Conservation (phyloP, 1,140 invertebrate genomes). For the Cecropterus lyciades region DNA sequence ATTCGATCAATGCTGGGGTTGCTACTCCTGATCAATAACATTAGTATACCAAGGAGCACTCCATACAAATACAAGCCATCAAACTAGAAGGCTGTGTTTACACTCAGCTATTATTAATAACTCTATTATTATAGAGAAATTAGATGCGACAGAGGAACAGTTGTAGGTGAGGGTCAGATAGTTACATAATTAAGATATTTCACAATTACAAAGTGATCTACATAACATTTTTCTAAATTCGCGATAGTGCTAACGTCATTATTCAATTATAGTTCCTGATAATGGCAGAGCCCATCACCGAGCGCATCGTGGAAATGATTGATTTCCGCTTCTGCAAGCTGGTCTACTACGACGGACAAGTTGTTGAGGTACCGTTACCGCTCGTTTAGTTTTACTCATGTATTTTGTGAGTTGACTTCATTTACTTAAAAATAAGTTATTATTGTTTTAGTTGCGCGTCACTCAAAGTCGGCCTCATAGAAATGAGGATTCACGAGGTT, state of each 20-base stretch:
- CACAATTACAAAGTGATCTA: no score
- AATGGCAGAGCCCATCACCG: slow-evolving; percentile 56
- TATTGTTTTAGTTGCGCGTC: slow-evolving; percentile 11
- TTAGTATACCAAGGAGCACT: no score
- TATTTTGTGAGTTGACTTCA: neutral
- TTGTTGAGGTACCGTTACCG: slow-evolving; percentile 52
- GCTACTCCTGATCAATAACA: no score
- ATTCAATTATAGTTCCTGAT: slow-evolving; percentile 56
- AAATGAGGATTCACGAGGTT: neutral
- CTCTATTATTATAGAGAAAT: no score
- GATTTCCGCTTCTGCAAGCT: slow-evolving; percentile 60
- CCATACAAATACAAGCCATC: no score
- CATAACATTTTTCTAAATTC: no score
- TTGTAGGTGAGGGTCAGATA: no score
- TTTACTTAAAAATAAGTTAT: neutral
- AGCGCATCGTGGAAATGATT: slow-evolving; percentile 67
- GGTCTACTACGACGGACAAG: slow-evolving; percentile 46
- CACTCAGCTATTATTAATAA: no score
- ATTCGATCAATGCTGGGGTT: no score
- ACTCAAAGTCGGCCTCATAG: slow-evolving; percentile 2
- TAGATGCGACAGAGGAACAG: no score
- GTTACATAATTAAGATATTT: no score
- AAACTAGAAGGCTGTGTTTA: no score
- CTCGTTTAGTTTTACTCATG: neutral
- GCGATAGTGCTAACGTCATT: neutral